These are phyloP conservation scores for Mohoua ochrocephala DNA, from an alignment of 2,113 vertebrate species.

Conservation along the genomic window DNA sequence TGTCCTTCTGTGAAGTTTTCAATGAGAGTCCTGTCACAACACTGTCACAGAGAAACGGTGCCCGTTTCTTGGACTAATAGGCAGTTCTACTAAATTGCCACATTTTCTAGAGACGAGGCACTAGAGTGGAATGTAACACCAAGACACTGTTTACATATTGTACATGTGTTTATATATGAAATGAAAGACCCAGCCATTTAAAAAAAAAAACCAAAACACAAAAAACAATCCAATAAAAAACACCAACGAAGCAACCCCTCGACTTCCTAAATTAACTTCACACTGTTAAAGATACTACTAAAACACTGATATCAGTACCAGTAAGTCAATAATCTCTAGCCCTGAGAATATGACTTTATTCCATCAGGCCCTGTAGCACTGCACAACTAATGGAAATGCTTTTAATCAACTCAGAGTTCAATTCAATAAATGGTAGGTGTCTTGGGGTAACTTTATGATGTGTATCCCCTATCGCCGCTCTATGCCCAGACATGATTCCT, in stretches of 20 bases:
- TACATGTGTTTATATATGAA: background rate
- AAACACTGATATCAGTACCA: background rate
- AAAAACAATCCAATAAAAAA: background rate
- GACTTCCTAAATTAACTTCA: background rate
- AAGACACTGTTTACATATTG: background rate
- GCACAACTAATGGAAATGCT: background rate
- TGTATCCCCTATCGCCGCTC: too few species aligned
- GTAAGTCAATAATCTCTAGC: background rate
- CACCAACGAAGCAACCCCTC: fast-evolving
- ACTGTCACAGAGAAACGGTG: background rate
- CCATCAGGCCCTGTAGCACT: background rate
- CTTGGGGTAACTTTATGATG: too few species aligned
- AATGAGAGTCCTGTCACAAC: fast-evolving
- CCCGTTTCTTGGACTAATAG: background rate
- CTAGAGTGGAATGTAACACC: background rate
- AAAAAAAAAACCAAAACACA: background rate
- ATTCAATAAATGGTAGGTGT: background rate
- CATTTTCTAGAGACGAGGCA: background rate
- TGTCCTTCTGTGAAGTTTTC: background rate
- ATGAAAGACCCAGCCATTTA: background rate
- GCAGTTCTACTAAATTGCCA: background rate
- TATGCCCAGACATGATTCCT: too few species aligned
- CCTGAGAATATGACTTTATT: background rate
- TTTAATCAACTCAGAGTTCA: background rate
- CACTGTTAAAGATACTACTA: background rate